phyloP scores from a whole-genome alignment of 2,888 invertebrate genomes.

The Rhorus exstirpatorius region DNA sequence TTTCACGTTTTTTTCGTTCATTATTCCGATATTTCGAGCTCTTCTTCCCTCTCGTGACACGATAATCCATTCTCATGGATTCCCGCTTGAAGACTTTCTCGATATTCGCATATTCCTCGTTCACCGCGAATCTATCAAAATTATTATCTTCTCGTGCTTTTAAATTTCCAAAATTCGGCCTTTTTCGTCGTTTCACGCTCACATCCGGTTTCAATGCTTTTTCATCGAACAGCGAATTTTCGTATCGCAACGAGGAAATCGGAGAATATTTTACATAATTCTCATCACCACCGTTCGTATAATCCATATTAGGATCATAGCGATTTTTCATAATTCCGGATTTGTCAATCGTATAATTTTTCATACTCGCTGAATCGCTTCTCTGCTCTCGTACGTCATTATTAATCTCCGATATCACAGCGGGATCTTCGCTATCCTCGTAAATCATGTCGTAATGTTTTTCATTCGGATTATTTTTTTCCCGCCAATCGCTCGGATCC shows the following conservation, averaged over 20 bases:
- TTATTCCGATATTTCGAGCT: constrained; percentile 18
- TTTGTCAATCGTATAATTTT: constrained; percentile 42
- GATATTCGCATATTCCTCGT: constrained; percentile 73
- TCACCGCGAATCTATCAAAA: constrained; percentile 56
- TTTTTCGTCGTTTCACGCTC: constrained; percentile 53
- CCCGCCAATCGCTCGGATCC: constrained; percentile 75
- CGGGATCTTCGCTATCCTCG: constrained; percentile 73
- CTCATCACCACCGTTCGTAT: constrained; percentile 76
- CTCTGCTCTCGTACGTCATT: constrained; percentile 79
- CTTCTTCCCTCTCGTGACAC: constrained; percentile 12
- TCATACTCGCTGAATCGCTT: constrained; percentile 69
- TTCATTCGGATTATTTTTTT: constrained; percentile 68
- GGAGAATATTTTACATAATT: constrained; percentile 72
- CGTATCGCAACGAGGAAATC: constrained; percentile 40
- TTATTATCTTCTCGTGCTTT: background rate
- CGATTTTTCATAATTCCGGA: constrained; percentile 70
- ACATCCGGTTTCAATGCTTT: constrained; percentile 45
- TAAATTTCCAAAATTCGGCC: constrained; percentile 24
- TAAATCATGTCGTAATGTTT: constrained; percentile 80
- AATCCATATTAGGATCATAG: constrained; percentile 78
- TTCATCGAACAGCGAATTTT: constrained; percentile 65
- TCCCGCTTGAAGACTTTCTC: constrained; percentile 76
- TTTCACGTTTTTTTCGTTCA: constrained; percentile 59
- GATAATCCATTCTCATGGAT: constrained; percentile 72
- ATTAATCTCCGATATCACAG: constrained; percentile 70